Conservation (phyloP, 2,113 vertebrate species). For the Tupaia tana region DNA sequence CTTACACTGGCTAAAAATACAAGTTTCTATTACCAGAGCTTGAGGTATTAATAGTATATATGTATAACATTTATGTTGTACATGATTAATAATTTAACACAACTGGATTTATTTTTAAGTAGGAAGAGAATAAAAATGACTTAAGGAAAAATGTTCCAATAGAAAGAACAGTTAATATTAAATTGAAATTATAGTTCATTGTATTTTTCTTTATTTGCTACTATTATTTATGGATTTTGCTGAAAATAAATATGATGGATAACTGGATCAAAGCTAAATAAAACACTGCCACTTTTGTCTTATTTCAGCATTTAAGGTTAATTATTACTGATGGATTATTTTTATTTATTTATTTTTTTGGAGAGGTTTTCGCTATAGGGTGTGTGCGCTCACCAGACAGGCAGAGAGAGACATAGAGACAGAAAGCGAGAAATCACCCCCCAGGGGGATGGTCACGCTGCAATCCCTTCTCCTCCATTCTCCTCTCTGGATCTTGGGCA, state of each 20-base stretch:
- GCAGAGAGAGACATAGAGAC: too few relatives aligned
- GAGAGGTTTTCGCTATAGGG: too few relatives aligned
- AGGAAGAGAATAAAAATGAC: not conserved
- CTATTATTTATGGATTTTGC: slow-evolving; percentile 47
- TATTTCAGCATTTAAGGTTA: slow-evolving; percentile 10
- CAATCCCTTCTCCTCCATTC: too few relatives aligned
- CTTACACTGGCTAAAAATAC: slow-evolving; percentile 51
- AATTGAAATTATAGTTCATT: slow-evolving; percentile 32
- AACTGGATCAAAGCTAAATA: slow-evolving; percentile 52
- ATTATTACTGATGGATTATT: slow-evolving; percentile 1
- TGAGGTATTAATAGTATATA: not conserved
- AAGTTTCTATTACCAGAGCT: slow-evolving; percentile 34
- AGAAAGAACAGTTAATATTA: not conserved
- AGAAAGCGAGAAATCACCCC: too few relatives aligned
- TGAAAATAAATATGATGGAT: slow-evolving; percentile 42
- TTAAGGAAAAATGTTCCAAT: not conserved
- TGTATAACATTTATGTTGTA: slow-evolving; percentile 13
- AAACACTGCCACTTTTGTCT: not conserved
- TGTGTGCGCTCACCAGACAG: too few relatives aligned
- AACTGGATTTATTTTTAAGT: not conserved
- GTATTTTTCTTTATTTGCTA: slow-evolving; percentile 24
- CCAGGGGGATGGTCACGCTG: too few relatives aligned
- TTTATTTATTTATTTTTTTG: not conserved
- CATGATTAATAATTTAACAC: slow-evolving; percentile 54
- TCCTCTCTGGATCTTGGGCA: too few relatives aligned